These are phyloP conservation scores for Enteromius mattozi DNA, from an alignment of 2,797 vertebrate species.

Conservation along the genomic window DNA sequence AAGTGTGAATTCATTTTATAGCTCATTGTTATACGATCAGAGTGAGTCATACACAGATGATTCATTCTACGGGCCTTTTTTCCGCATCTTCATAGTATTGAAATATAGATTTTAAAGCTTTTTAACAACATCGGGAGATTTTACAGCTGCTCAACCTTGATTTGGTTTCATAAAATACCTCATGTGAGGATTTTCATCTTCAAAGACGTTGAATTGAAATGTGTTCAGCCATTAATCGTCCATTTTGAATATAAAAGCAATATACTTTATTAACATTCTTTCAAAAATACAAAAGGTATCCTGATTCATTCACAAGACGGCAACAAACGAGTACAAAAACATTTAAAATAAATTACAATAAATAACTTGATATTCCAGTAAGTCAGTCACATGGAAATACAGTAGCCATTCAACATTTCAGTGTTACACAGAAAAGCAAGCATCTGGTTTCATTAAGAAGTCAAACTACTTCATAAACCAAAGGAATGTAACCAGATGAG, in stretches of 20 bases:
- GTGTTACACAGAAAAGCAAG: conserved; percentile 10
- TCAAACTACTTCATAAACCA: conserved; percentile 8
- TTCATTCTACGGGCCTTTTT: neutral
- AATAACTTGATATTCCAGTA: conserved; percentile 50
- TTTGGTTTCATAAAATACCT: neutral
- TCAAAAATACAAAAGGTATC: conserved; percentile 4
- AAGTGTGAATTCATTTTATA: neutral
- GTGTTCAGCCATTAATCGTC: neutral
- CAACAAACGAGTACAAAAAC: conserved; percentile 47
- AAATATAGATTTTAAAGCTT: neutral
- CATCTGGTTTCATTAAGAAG: conserved; percentile 28
- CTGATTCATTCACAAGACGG: conserved; percentile 15
- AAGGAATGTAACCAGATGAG: conserved; percentile 26
- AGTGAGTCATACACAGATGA: conserved; percentile 23
- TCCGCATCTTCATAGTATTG: neutral
- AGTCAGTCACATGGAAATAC: conserved; percentile 64
- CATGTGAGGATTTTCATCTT: neutral
- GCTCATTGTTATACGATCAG: conserved; percentile 39
- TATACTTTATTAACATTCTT: neutral
- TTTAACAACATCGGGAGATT: neutral
- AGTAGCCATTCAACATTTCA: conserved; percentile 66
- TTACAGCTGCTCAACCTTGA: neutral
- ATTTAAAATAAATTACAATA: conserved; percentile 63
- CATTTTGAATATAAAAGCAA: neutral
- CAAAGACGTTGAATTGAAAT: conserved; percentile 60